Conservation (phyloP, 2,888 invertebrate genomes). For the Acleris sparsana region DNA sequence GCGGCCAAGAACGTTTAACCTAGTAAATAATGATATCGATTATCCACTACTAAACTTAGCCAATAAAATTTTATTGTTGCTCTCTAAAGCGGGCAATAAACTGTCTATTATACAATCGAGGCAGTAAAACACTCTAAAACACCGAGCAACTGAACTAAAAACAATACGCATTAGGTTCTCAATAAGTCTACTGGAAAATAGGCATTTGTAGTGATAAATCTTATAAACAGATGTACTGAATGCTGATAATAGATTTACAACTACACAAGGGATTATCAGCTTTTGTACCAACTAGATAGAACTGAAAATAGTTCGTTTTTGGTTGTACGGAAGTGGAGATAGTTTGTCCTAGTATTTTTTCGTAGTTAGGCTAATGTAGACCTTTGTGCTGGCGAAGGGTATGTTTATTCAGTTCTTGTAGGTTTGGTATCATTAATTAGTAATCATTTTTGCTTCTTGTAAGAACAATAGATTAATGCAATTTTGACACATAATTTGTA, state of each 20-base stretch:
- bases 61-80: slow-evolving; percentile 11
- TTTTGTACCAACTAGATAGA: not conserved
- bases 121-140: slow-evolving; percentile 16
- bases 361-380: slow-evolving; percentile 22
- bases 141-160: slow-evolving; percentile 26
- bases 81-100: slow-evolving; percentile 3
- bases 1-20: too few relatives aligned
- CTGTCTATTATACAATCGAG: slow-evolving; percentile 14
- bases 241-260: slow-evolving; percentile 29
- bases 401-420: not conserved
- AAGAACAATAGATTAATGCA: too few relatives aligned
- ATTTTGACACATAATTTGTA: too few relatives aligned
- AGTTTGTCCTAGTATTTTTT: slow-evolving; percentile 18
- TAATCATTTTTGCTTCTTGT: too few relatives aligned
- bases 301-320: not conserved
- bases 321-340: slow-evolving; percentile 2
- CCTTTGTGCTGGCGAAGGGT: slow-evolving; percentile 11
- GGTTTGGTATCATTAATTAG: too few relatives aligned
- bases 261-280: not conserved
- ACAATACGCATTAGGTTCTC: slow-evolving; percentile 34
- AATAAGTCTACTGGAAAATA: slow-evolving; percentile 36
- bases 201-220: slow-evolving; percentile 36
- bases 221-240: slow-evolving; percentile 33
- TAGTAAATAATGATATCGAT: too few relatives aligned
- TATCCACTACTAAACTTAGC: too few relatives aligned